Base-by-base conservation (phyloP, 2,888 invertebrate genomes). In the Malthinus seriepunctatus region DNA sequence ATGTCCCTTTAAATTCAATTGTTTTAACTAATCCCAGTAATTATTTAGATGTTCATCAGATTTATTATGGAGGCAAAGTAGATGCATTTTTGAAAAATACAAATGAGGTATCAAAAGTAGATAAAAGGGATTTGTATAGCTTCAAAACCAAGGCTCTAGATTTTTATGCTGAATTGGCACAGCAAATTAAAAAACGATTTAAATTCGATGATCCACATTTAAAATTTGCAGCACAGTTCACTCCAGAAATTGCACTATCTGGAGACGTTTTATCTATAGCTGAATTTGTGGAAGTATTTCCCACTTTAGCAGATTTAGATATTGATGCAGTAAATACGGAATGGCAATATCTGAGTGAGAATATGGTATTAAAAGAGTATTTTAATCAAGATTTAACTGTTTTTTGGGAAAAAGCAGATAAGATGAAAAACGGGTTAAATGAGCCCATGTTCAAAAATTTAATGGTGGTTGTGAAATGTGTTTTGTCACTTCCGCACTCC, bases 281-380 rank as follows among this genome's bases (percentile, higher is more conserved):
- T 2, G 2, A 3, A 9, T 5, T 34, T 45, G n/a, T 45, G 2
- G 2, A 23, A 2, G 4, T 15, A n/a, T 45, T 45, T 23, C 45
- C 45, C 23, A 2, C 23, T 23, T 8, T 14, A n/a, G n/a, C 15
- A n/a, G 31, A 10, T 3, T 37, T 23, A 14, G 37, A 54, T 14
- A 14, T 54, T 8, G 48, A 54, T 47, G 32, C 37, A 8, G 15
- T 48, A 38, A 54, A 54, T 48, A 32, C 47, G 12, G 54, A 54
- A 32, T 47, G 54, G 54, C 37, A 11, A 11, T 47, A 47, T n/a
- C 9, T 48, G 8, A 8, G 23, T 11, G 39, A 47, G 5, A 12
- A 23, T 34, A 34, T 3, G 3, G 10, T 3, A 7, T 2, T 3
- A n/a, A 15, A 47, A 8, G 31, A 47, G 14, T 31, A 38, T 15